Evolutionary conservation across 2,113 vertebrate species (phyloP).

Genomic region (Corvus cornix): DNA sequence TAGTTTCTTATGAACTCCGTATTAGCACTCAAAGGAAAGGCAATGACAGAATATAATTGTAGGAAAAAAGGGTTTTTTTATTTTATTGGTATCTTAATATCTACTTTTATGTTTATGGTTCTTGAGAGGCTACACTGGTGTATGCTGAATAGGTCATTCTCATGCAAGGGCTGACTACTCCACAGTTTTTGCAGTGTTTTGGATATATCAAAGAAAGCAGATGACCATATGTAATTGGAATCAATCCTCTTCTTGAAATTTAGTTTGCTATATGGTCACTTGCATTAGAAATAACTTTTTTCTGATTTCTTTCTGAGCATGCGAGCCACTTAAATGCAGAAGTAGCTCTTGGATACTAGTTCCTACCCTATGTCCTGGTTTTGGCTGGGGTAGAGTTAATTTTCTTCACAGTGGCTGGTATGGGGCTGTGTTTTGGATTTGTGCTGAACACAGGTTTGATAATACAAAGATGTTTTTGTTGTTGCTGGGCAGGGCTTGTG

Average conservation of each 20-base stretch:
- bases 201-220: background rate
- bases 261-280: background rate
- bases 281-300: background rate
- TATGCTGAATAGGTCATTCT: background rate
- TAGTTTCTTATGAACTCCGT: background rate
- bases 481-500: background rate
- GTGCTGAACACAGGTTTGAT: background rate
- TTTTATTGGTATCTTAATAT: background rate
- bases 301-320: background rate
- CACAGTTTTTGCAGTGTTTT: background rate
- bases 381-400: background rate
- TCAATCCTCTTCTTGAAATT: background rate
- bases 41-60: background rate
- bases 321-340: background rate
- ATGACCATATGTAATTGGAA: background rate
- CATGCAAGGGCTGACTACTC: background rate
- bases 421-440: background rate
- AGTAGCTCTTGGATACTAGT: background rate
- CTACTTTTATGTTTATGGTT: background rate
- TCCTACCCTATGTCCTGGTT: background rate
- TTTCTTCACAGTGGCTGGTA: background rate
- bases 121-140: background rate
- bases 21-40: background rate
- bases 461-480: background rate
- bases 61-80: background rate